Evolutionary conservation across 2,888 invertebrate species (phyloP), one percentile per base, ranked within the genome.

Genomic region (Lithophane ornitopus): DNA sequence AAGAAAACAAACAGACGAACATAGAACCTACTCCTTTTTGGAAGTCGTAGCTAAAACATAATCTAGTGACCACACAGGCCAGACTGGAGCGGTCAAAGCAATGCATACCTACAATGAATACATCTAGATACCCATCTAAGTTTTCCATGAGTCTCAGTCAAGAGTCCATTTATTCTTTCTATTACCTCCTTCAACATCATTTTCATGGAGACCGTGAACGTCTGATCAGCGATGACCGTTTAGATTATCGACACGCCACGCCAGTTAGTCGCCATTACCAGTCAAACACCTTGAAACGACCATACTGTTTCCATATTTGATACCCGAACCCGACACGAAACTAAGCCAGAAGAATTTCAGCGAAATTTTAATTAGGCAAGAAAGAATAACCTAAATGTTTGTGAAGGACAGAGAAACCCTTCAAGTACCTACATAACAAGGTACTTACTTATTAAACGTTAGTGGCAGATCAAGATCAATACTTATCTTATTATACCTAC

Each of bases 161-260:
- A 54, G 49, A 73, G 28, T 44, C n/a, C 52, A 62, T 44, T 62
- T 26, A 46, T 54, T n/a, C 2, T 70, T 76, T 54, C 28, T 54
- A 70, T 72, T 62, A 75, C 49, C 69, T 72, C 22, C 56, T 65
- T 65, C 39, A 62, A 59, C 72, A 63, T 46, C 19, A 62, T 62
- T 69, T 70, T 74, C 59, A 72, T 44, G 22, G 11, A 19, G 52
- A 16, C 49, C 41, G 28, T 58, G 62, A 63, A 66, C 62, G 58
- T 80, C 72, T 63, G 67, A 68, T 66, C 67, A 54, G 54, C 52
- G 87, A 88, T 88, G 88, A 70, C 82, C 69, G 80, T 69, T 81
- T 74, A 88, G 88, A 89, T 89, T 86, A 78, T 68, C 73, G 54
- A 71, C 89, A 89, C 89, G 89, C 86, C 69, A 85, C 65, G 62